Conservation (phyloP, 2,113 vertebrate genomes). For the Alaudala cheleensis region DNA sequence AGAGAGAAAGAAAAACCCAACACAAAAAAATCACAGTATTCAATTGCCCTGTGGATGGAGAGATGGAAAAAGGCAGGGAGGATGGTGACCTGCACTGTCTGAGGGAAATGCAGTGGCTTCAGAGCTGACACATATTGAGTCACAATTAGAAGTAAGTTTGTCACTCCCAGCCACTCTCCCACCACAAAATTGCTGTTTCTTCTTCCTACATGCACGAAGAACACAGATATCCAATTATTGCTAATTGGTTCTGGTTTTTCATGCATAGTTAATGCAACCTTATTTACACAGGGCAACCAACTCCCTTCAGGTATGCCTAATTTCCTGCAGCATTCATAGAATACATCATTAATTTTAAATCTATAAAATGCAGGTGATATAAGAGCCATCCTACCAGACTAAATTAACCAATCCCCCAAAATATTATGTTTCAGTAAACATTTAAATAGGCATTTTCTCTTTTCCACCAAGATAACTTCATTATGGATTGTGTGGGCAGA, state of each 20-base stretch:
- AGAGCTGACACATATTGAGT: neutral
- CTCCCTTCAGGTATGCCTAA: neutral
- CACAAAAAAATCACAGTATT: neutral
- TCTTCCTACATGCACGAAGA: neutral
- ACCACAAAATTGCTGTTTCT: neutral
- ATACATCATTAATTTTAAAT: neutral
- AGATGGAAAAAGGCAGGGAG: neutral
- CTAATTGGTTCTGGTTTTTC: neutral
- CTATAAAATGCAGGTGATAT: neutral
- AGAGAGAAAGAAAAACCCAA: rapidly evolving
- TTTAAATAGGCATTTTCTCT: neutral
- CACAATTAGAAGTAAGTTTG: neutral
- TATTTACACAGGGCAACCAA: neutral
- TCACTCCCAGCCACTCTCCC: neutral
- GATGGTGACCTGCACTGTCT: neutral
- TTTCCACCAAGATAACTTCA: neutral
- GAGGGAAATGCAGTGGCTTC: neutral
- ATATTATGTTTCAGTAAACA: neutral
- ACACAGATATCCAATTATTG: neutral
- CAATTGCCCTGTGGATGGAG: neutral
- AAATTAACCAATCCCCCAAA: neutral
- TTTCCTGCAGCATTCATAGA: neutral
- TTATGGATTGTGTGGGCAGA: neutral
- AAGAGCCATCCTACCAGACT: neutral
- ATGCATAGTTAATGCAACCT: neutral